Evolutionary conservation across 1,140 invertebrate genomes (phyloP), one percentile per base, ranked within the genome.

Genomic region (Drosophila azteca): DNA sequence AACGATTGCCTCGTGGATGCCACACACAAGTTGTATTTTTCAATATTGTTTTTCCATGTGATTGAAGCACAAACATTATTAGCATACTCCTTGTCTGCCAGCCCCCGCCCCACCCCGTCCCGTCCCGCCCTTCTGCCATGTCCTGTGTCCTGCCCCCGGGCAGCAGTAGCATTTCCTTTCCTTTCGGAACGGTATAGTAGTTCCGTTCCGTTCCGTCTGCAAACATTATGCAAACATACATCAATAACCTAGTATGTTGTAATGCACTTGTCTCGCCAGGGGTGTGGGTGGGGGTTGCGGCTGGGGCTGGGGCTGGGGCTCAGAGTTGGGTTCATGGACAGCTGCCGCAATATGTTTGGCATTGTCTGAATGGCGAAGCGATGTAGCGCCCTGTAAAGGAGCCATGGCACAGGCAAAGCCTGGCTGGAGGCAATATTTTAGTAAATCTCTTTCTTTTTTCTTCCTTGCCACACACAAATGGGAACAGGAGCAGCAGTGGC

Each of bases 31-130:
- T 79, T 69, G 66, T 80, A 80, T 81, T 81, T 81, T 82, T 75
- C 67, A 68, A 87, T 87, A 87, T 81, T 85, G 74, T 81, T 87
- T 77, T 87, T 87, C 82, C 82, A 79, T 87, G 66, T 76, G 78
- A 81, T 81, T 87, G 78, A 69, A 76, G 72, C 66, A 78, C 63
- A 87, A 87, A 82, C 78, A 81, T 87, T 75, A 87, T 87, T 87
- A 76, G 78, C 78, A 79, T 79, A 69, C 58, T 64, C 43, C 50
- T 48, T 17, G 46, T 41, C 48, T 51, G 53, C 68, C 57, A 60
- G 60, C 5, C 45, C 45, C 43, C 52, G 43, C 29, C 46, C 26
- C 17, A 1, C 17, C 17, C 17, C 17, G 17, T 20, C 17, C 17
- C 17, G 17, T 26, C 45, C 43, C 52, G 43, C 29, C 46, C 26